Base-by-base conservation (phyloP, 2,888 invertebrate species). In the Lampropteryx suffumata region DNA sequence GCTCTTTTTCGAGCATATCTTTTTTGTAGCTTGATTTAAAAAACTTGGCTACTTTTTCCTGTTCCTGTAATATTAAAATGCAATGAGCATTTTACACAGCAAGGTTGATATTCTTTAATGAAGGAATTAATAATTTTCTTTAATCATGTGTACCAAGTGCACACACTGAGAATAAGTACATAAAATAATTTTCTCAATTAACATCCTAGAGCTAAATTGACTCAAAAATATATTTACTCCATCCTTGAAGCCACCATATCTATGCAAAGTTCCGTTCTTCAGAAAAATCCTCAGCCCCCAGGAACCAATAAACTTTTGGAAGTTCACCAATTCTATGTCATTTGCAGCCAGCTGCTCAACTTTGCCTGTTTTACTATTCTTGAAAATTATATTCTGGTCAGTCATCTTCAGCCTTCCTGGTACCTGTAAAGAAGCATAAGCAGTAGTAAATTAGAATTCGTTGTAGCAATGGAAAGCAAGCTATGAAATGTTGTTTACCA, bases 291-390 rank as follows among this genome's bases (percentile, higher is more conserved):
- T 92, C 1, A 99, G 83, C 0, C 98, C 99, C 94, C 96, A 96
- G 0, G 94, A 95, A 12, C 97, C 95, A 27, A 98, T 96, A 65
- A 99, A 94, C 71, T 96, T 95, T 77, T 98, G 96, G 91, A 98
- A 99, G 78, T 97, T 96, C 0, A 97, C 96, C 48, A 95, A 86
- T 44, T 98, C 98, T 69, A 99, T 95, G 63, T 99, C 99, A 37
- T 92, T 89, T 0, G 95, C 92, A 27, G 93, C 91, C 59, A 99
- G 94, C 75, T 97, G 97, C 74, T 98, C 98, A 0, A 98, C 96
- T 85, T 98, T 98, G 1, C 99, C 99, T 0, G 99, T 99, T 86
- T 97, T 98, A 60, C 93, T 95, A 82, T 98, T 99, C 81, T 99
- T 99, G 79, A 98, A 99, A 37, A 96, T 92, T 27, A 99, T 94